Conservation (phyloP, 2,113 vertebrate genomes). For the Platysteira castanea region DNA sequence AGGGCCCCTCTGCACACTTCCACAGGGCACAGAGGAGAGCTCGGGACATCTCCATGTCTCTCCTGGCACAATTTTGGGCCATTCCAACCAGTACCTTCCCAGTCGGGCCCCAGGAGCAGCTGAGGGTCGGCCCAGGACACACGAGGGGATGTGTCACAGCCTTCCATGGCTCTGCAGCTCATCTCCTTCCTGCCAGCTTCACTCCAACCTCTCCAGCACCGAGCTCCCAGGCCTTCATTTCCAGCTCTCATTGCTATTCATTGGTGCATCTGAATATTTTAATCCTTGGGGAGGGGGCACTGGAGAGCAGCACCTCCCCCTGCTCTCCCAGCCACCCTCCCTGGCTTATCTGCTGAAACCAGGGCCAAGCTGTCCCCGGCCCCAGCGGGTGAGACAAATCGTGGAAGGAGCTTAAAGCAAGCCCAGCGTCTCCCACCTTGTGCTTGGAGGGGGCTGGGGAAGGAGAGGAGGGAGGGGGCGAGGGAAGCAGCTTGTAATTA, state of each 20-base stretch:
- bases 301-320: background rate
- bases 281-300: background rate
- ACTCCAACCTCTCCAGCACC: background rate
- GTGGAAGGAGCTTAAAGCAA: constrained; percentile 29
- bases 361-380: background rate
- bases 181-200: background rate
- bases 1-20: background rate
- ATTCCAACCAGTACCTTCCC: background rate
- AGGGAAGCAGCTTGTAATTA: constrained; percentile 64
- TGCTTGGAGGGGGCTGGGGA: background rate
- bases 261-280: background rate
- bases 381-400: constrained; percentile 22
- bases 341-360: constrained; percentile 37
- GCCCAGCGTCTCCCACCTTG: background rate
- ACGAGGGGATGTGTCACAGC: accelerated
- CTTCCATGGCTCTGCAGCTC: background rate
- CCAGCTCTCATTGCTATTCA: constrained; percentile 27
- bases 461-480: background rate
- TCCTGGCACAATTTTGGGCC: background rate
- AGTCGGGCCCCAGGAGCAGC: background rate
- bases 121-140: background rate
- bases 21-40: accelerated
- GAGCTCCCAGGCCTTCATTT: background rate
- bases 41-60: background rate
- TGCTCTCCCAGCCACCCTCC: background rate